These are phyloP conservation scores for Drosophila tani DNA, from an alignment of 1,140 invertebrate genomes.

Conservation along the genomic window DNA sequence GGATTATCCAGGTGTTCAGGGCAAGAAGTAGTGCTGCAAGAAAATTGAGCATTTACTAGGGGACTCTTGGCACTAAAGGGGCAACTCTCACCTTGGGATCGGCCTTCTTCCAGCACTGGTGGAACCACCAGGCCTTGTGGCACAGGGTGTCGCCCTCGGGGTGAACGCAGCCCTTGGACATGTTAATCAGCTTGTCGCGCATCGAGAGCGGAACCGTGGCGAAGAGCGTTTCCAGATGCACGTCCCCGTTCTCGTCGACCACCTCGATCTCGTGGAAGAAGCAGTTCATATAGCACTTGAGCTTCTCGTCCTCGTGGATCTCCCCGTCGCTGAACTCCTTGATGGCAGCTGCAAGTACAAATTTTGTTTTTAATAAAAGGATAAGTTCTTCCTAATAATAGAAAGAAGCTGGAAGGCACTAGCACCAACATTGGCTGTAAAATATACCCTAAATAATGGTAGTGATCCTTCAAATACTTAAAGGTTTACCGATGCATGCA, in stretches of 20 bases:
- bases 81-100: slow-evolving; percentile 65
- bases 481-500: background rate
- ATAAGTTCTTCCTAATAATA: too few species aligned
- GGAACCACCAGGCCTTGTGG: slow-evolving; percentile 84
- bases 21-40: slow-evolving; percentile 70
- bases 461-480: background rate
- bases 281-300: slow-evolving; percentile 84
- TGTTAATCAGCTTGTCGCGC: slow-evolving; percentile 68
- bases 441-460: background rate
- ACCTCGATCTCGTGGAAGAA: slow-evolving; percentile 78
- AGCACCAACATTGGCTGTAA: background rate
- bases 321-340: slow-evolving; percentile 82
- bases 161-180: slow-evolving; percentile 70
- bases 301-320: slow-evolving; percentile 76
- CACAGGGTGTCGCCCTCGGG: slow-evolving; percentile 78
- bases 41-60: background rate
- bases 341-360: slow-evolving; percentile 59
- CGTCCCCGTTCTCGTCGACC: slow-evolving; percentile 79
- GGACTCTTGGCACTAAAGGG: background rate
- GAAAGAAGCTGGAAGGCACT: too few species aligned
- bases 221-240: slow-evolving; percentile 74
- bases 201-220: slow-evolving; percentile 62
- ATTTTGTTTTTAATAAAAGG: too few species aligned
- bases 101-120: slow-evolving; percentile 84
- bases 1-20: slow-evolving; percentile 37